phyloP scores from a whole-genome alignment of 2,113 vertebrate species.

The Aspiorhynchus laticeps region DNA sequence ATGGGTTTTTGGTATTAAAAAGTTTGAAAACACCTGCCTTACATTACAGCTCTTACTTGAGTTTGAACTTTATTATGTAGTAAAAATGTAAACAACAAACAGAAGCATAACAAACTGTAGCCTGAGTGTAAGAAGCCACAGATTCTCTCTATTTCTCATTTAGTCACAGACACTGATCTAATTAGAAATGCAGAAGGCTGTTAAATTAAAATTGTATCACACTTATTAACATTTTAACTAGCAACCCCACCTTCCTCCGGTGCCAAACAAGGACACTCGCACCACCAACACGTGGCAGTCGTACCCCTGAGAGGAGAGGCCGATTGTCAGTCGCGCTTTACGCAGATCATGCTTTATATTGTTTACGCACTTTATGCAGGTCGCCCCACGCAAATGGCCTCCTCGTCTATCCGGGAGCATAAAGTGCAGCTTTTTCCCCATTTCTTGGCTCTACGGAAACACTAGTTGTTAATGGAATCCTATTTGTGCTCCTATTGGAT shows the following conservation, averaged over 20 bases:
- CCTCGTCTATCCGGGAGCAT: conserved; percentile 47
- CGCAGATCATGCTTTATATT: conserved; percentile 18
- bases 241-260: conserved; percentile 80
- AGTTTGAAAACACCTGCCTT: neutral
- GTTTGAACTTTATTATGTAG: neutral
- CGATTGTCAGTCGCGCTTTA: conserved; percentile 11
- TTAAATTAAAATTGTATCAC: conserved; percentile 85
- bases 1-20: neutral
- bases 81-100: conserved; percentile 35
- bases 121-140: conserved; percentile 58
- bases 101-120: conserved; percentile 40
- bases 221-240: conserved; percentile 85
- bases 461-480: conserved; percentile 79
- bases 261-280: conserved; percentile 79
- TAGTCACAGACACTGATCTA: conserved; percentile 83
- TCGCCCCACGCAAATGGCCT: conserved; percentile 50
- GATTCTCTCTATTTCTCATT: conserved; percentile 79
- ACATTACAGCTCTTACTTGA: neutral
- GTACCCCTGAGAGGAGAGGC: conserved; percentile 65
- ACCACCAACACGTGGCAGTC: conserved; percentile 75
- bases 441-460: conserved; percentile 68
- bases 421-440: conserved; percentile 71
- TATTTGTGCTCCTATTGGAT: conserved; percentile 82
- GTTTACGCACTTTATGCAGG: conserved; percentile 41
- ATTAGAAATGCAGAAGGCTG: conserved; percentile 84